A percentile compares a stretch with the other conserved stretches of the same genome.
Evolutionary conservation across 2,888 invertebrate genomes (phyloP).

Genomic region (Teleiodes luculella): DNA sequence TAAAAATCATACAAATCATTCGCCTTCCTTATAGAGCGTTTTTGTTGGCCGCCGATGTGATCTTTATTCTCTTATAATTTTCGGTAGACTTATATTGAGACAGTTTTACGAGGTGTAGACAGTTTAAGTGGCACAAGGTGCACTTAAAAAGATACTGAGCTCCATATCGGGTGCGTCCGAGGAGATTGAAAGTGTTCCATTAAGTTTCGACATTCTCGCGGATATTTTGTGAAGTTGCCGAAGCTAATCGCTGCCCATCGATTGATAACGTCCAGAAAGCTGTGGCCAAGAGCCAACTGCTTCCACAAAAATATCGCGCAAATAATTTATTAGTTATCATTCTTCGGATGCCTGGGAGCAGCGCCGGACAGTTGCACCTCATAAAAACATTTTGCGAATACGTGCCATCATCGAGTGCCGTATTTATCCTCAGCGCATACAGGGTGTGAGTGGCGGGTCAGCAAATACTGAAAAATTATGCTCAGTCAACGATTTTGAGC

Average conservation of each 20-base stretch:
- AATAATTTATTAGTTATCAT: conserved; percentile 72
- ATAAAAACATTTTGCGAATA: conserved; percentile 65
- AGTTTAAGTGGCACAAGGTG: conserved; percentile 51
- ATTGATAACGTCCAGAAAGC: conserved; percentile 50
- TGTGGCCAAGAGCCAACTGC: conserved; percentile 69
- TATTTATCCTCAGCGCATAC: conserved; percentile 53
- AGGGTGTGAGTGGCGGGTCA: too few relatives aligned
- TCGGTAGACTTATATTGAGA: conserved; percentile 52
- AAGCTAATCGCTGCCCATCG: conserved; percentile 30
- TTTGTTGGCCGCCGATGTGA: conserved; percentile 42
- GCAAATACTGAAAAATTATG: too few relatives aligned
- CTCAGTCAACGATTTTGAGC: too few relatives aligned
- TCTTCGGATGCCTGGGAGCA: conserved; percentile 62
- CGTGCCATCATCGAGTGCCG: conserved; percentile 43
- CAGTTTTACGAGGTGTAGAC: conserved; percentile 67
- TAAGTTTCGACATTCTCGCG: conserved; percentile 24
- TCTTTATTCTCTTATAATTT: conserved; percentile 55
- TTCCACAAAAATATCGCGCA: conserved; percentile 67
- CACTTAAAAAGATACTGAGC: conserved; percentile 36
- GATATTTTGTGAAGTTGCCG: conserved; percentile 36
- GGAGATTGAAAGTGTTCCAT: conserved; percentile 21
- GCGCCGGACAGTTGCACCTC: conserved; percentile 66
- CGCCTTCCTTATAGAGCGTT: conserved; percentile 58
- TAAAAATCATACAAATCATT: conserved; percentile 68
- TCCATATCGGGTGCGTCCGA: conserved; percentile 41